These are phyloP conservation scores for Sclerodermus sp. DNA, from an alignment of 2,888 invertebrate species.

Conservation along the genomic window DNA sequence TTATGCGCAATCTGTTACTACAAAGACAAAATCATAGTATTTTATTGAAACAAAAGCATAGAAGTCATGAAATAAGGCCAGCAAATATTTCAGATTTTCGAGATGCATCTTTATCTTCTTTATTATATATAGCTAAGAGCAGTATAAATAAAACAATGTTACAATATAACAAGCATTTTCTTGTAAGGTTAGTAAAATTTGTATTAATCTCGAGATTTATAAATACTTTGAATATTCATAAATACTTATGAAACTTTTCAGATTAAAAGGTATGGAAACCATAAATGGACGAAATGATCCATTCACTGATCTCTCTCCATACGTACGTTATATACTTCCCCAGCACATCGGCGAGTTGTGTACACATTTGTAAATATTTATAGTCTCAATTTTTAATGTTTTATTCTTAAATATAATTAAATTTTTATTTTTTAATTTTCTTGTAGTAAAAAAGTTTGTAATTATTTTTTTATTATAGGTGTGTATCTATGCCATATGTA, in stretches of 20 bases:
- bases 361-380: constrained; percentile 37
- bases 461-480: too few relatives aligned
- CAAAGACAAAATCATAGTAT: constrained; percentile 3
- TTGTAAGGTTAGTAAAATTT: constrained; percentile 33
- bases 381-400: too few relatives aligned
- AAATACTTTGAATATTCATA: neutral
- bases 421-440: too few relatives aligned
- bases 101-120: constrained; percentile 34
- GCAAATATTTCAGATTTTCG: constrained; percentile 39
- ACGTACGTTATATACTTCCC: constrained; percentile 40
- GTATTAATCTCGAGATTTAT: neutral
- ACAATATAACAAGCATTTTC: constrained; percentile 38
- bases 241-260: constrained; percentile 14
- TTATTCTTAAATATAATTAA: too few relatives aligned
- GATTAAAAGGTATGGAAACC: constrained; percentile 36
- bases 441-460: too few relatives aligned
- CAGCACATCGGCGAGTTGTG: constrained; percentile 38
- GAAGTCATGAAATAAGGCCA: neutral
- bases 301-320: constrained; percentile 38
- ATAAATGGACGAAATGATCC: constrained; percentile 33
- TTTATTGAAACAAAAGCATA: neutral
- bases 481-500: too few relatives aligned
- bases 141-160: constrained; percentile 21
- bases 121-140: constrained; percentile 37
- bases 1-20: constrained; percentile 28